Evolutionary conservation across 2,888 invertebrate genomes (phyloP).

Genomic region (Orchesella flavescens): DNA sequence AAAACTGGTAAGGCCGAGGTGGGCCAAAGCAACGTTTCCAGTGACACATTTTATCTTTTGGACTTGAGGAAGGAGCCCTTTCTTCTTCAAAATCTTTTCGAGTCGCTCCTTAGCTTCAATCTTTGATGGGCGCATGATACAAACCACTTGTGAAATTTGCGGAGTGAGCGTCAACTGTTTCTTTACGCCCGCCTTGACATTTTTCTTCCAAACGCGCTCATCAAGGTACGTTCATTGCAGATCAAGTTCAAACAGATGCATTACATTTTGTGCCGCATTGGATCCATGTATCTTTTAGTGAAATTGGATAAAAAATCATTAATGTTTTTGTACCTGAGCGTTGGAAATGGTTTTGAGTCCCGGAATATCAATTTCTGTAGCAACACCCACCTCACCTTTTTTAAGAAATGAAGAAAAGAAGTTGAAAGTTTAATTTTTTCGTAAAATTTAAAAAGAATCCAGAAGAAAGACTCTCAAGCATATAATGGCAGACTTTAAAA

Average conservation of each 20-base stretch:
- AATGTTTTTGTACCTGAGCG: neutral
- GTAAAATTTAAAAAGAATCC: no score
- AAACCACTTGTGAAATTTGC: slow-evolving; percentile 18
- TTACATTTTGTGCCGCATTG: neutral
- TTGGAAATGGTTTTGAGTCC: neutral
- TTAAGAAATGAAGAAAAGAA: no score
- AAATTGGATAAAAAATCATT: no score
- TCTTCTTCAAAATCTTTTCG: neutral
- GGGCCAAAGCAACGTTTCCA: neutral
- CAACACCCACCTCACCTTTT: no score
- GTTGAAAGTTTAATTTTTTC: no score
- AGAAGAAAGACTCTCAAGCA: no score
- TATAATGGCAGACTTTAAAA: no score
- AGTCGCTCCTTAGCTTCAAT: neutral
- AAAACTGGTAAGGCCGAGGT: neutral
- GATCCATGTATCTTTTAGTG: neutral
- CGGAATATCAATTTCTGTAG: neutral
- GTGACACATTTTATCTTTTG: neutral
- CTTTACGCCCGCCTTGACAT: neutral
- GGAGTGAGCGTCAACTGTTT: neutral
- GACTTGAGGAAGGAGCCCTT: neutral
- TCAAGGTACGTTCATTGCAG: neutral
- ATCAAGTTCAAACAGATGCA: no score
- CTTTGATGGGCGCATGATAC: slow-evolving; percentile 34
- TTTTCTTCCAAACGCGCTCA: neutral